These are phyloP conservation scores for Ophioderma brevispina DNA, from an alignment of 35 echinoderm and acorn worm species.

Conservation along the genomic window DNA sequence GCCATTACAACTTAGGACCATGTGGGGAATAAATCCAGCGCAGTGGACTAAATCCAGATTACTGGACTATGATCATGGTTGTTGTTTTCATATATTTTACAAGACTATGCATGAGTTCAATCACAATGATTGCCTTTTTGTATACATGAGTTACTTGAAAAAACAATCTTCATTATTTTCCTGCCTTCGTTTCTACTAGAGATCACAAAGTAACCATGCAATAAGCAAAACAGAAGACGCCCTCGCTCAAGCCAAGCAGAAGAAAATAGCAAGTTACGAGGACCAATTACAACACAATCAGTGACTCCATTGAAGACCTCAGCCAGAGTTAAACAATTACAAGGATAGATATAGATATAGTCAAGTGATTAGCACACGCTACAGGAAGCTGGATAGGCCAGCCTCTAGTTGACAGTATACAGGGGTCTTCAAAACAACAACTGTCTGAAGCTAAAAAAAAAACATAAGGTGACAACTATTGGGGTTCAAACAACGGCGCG, in stretches of 20 bases:
- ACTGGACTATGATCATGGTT: too few relatives aligned
- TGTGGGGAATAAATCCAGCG: too few relatives aligned
- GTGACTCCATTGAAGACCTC: conserved; percentile 65
- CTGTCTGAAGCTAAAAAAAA: conserved; percentile 50
- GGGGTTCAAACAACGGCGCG: too few relatives aligned
- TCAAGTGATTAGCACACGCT: conserved; percentile 63
- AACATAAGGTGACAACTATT: conserved; percentile 59
- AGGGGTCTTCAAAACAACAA: conserved; percentile 79
- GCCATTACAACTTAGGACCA: too few relatives aligned
- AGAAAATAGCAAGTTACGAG: conserved; percentile 55
- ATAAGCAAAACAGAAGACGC: conserved; percentile 72
- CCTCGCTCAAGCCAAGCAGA: conserved; percentile 46
- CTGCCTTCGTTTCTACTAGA: too few relatives aligned
- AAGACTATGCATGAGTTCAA: too few relatives aligned
- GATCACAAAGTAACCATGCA: conserved; percentile 50
- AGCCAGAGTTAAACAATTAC: conserved; percentile 72
- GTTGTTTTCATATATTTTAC: too few relatives aligned
- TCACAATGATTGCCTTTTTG: too few relatives aligned
- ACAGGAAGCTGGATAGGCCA: conserved; percentile 61
- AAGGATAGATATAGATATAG: conserved; percentile 66
- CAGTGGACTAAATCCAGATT: too few relatives aligned
- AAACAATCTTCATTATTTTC: too few relatives aligned
- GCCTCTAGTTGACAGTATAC: conserved; percentile 49
- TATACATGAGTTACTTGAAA: too few relatives aligned
- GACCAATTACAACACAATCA: conserved; percentile 63